Percentiles rank a stretch among this genome's conserved stretches.
Conservation (phyloP, 2,113 vertebrate species). For the Cairina moschata region DNA sequence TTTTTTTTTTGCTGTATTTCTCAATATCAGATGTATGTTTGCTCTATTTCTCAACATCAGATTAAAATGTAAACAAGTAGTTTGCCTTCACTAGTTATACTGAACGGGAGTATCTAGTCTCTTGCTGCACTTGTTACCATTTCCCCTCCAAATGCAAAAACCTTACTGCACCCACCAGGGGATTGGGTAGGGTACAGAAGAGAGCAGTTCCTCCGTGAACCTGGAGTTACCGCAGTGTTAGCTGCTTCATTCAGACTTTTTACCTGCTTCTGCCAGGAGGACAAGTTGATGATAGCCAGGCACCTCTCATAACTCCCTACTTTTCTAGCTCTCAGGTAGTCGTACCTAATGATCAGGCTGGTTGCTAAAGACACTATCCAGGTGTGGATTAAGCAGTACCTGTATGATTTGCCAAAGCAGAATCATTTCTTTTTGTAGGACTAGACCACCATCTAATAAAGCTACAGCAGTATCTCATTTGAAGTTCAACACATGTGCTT, state of each 20-base stretch:
- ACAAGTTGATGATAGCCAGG: not conserved
- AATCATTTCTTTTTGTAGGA: not conserved
- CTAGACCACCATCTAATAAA: not conserved
- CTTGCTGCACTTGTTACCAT: not conserved
- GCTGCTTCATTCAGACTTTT: not conserved
- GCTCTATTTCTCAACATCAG: too few relatives aligned
- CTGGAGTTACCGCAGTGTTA: not conserved
- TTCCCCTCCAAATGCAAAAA: not conserved
- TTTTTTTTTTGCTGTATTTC: not conserved
- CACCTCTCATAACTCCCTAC: accelerated
- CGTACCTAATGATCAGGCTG: not conserved
- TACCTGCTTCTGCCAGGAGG: not conserved
- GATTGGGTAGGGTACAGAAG: not conserved
- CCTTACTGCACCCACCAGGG: not conserved
- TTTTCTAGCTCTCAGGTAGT: not conserved
- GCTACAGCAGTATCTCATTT: not conserved
- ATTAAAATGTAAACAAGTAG: not conserved
- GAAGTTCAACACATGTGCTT: not conserved
- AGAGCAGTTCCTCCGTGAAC: not conserved
- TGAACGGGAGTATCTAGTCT: not conserved
- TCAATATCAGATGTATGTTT: not conserved
- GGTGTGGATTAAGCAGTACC: not conserved
- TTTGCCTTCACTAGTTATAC: not conserved
- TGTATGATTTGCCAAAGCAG: not conserved
- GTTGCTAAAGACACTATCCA: not conserved